Percentiles rank a stretch among this genome's conserved stretches.
These are phyloP conservation scores for Leucophenga montana DNA, from an alignment of 2,888 invertebrate genomes.

Conservation along the genomic window DNA sequence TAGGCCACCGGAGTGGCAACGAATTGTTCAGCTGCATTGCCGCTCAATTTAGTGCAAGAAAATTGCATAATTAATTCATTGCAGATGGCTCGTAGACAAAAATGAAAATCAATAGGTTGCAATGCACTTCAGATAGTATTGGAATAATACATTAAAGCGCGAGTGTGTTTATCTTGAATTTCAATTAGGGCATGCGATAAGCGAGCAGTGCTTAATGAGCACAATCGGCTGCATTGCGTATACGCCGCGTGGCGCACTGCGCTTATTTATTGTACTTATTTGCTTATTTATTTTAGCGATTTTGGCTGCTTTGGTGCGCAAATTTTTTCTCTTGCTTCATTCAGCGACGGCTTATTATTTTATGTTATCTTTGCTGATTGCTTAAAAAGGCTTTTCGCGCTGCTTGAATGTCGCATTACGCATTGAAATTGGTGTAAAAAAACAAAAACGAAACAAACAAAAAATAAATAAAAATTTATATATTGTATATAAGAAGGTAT, in stretches of 20 bases:
- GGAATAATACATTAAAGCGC: conserved; percentile 8
- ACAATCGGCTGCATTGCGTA: conserved; percentile 44
- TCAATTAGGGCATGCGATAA: conserved; percentile 36
- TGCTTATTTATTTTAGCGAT: background rate
- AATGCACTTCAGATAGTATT: no score
- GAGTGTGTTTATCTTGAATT: conserved; percentile 42
- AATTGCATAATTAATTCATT: background rate
- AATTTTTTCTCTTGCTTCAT: no score
- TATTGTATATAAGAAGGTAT: no score
- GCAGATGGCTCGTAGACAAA: background rate
- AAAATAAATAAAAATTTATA: no score
- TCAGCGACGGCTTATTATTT: no score
- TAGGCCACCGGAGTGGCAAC: no score
- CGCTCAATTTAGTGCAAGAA: background rate
- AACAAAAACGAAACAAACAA: no score
- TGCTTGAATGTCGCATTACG: no score
- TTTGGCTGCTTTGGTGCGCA: background rate
- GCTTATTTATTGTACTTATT: background rate
- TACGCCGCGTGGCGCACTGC: conserved; percentile 44
- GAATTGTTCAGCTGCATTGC: no score
- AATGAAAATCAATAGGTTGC: background rate
- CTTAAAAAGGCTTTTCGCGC: no score
- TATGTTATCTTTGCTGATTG: no score
- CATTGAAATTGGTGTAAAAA: no score
- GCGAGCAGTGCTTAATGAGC: conserved; percentile 43